phyloP scores from a whole-genome alignment of 2,797 vertebrate genomes.

The Manis crassicaudata region DNA sequence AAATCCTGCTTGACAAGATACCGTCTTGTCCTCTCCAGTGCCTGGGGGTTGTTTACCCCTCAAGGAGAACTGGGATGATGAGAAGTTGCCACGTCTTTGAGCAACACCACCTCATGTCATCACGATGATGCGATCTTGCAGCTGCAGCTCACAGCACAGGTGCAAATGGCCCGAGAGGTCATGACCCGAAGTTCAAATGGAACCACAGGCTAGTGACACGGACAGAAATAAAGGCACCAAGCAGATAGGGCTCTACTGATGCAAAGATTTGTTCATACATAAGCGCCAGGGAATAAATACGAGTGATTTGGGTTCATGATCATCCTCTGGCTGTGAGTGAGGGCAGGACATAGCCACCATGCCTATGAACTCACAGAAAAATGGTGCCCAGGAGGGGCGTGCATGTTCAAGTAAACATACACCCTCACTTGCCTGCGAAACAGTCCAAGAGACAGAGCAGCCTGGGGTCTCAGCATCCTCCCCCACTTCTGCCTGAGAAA shows the following conservation, averaged over 20 bases:
- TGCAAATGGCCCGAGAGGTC: neutral
- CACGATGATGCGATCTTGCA: neutral
- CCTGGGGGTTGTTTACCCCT: slow-evolving; percentile 34
- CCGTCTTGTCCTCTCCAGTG: neutral
- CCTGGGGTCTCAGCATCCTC: neutral
- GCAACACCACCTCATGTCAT: slow-evolving; percentile 14
- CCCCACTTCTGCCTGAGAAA: neutral
- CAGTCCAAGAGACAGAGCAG: neutral
- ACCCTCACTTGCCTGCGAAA: neutral
- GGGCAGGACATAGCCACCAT: neutral
- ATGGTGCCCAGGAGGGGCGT: too few relatives aligned
- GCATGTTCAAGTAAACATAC: neutral
- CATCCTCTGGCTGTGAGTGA: neutral
- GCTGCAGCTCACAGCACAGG: neutral
- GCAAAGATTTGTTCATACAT: neutral
- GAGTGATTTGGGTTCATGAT: neutral
- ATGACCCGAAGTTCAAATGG: neutral
- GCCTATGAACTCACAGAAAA: neutral
- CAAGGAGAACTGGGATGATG: neutral
- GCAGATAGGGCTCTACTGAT: neutral
- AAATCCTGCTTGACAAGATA: slow-evolving; percentile 54
- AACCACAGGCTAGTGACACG: neutral
- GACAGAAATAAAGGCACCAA: neutral
- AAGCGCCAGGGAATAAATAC: neutral
- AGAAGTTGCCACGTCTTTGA: neutral